Evolutionary conservation across 2,113 vertebrate genomes (phyloP).

Genomic region (Choloepus hoffmanni): DNA sequence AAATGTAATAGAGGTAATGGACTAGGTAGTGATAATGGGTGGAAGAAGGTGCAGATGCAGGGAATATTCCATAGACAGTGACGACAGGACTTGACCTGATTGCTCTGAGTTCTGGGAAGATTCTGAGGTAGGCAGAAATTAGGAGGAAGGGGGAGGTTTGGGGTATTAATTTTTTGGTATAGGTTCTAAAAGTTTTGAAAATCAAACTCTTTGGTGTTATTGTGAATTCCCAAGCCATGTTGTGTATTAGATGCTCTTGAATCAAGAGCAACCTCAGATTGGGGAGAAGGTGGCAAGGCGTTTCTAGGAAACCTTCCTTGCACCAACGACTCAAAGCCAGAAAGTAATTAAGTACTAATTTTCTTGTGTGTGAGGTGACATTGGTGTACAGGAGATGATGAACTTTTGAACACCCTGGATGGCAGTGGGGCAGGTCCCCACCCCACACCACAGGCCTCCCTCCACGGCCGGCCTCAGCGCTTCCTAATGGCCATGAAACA

Average conservation of each 20-base stretch:
- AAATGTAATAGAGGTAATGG: neutral
- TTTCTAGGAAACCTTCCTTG: conserved; percentile 9
- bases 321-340: neutral
- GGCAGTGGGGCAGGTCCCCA: too few species aligned
- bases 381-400: neutral
- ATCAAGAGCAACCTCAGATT: neutral
- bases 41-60: neutral
- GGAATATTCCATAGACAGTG: accelerated
- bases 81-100: neutral
- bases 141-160: neutral
- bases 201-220: neutral
- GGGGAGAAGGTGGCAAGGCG: neutral
- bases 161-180: neutral
- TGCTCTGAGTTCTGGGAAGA: neutral
- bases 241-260: neutral
- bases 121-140: neutral
- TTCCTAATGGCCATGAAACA: accelerated
- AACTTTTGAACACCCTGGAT: neutral
- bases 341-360: neutral
- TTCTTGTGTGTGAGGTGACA: neutral
- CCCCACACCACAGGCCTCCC: neutral
- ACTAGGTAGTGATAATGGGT: neutral
- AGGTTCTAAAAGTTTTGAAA: neutral
- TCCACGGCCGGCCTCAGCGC: neutral
- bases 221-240: neutral